Conservation (phyloP, 2,888 invertebrate species). For the Sarcophaga caerulescens region DNA sequence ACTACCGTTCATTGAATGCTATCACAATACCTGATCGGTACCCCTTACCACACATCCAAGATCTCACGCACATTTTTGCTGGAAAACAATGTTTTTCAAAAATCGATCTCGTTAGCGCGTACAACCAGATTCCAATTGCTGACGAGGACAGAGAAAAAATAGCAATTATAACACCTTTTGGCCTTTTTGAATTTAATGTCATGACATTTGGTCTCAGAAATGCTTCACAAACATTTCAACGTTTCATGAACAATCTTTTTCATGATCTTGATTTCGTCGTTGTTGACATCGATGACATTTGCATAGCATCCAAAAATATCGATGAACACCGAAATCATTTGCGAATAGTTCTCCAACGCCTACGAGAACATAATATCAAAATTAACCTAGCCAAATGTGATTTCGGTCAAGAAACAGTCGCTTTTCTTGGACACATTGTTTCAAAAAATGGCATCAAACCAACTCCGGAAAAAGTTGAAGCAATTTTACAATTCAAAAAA, state of each 20-base stretch:
- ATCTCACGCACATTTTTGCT: slow-evolving; percentile 50
- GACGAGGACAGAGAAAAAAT: slow-evolving; percentile 59
- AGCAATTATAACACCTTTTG: slow-evolving; percentile 76
- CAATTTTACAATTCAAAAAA: slow-evolving; percentile 48
- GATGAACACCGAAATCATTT: slow-evolving; percentile 59
- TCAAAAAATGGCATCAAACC: slow-evolving; percentile 31
- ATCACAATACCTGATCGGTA: slow-evolving; percentile 65
- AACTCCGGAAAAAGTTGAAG: slow-evolving; percentile 44
- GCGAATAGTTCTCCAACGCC: slow-evolving; percentile 49
- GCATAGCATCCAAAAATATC: slow-evolving; percentile 35
- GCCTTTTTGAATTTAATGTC: slow-evolving; percentile 74
- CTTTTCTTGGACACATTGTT: slow-evolving; percentile 48
- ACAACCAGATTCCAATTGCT: slow-evolving; percentile 49
- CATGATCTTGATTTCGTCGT: slow-evolving; percentile 71
- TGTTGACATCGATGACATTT: slow-evolving; percentile 69
- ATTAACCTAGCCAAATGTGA: slow-evolving; percentile 70
- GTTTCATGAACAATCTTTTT: slow-evolving; percentile 65
- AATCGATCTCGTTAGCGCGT: slow-evolving; percentile 41
- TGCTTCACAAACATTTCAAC: slow-evolving; percentile 75
- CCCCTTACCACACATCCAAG: slow-evolving; percentile 71
- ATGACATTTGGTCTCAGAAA: slow-evolving; percentile 77
- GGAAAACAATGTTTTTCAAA: slow-evolving; percentile 59
- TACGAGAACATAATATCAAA: slow-evolving; percentile 61
- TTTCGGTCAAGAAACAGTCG: slow-evolving; percentile 36
- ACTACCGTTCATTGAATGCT: slow-evolving; percentile 34